Evolutionary conservation across 2,797 vertebrate species (phyloP), one percentile per base, ranked within the genome.

Genomic region (Anguilla obscura): DNA sequence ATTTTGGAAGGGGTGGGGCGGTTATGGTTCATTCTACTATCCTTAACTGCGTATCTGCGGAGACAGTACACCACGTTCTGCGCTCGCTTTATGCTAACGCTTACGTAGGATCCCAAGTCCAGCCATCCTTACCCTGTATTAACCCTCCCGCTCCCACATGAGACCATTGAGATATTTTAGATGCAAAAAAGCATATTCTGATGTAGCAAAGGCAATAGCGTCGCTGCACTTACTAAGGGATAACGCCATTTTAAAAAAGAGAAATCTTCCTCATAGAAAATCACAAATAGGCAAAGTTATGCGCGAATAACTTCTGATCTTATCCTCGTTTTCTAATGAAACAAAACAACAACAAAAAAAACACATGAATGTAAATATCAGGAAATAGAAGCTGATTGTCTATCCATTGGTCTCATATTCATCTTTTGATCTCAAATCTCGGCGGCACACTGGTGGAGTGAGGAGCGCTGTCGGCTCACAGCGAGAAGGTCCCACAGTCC

Each of bases 21-120:
- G 21, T 86, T 86, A 27, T 71, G 60, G 48, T 86, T 71, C 18
- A 27, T 27, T 27, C 66, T 74, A 27, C 85, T 85, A 66, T 24
- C 24, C 60, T 45, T 69, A 36, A 24, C 63, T 52, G 85, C 18
- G 63, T 48, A 45, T 86, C 85, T 69, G 54, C 58, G 21, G 18
- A 63, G 71, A 52, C 24, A 45, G 63, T 86, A 74, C 63, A 40
- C 85, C 60, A 40, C 36, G 21, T 45, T 52, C 85, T 50, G 40
- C 24, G 63, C 63, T 74, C 27, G 85, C 85, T 71, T 24, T 86
- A 45, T 74, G 14, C 85, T 74, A 16, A 14, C 5, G 21, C 36
- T 86, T 63, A 86, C 85, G 85, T 86, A 69, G 63, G 33, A 69
- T 50, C 36, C 60, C 40, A 74, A 86, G 63, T 69, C 85, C n/a